Evolutionary conservation across 2,888 invertebrate species (phyloP), one percentile per base, ranked within the genome.

Genomic region (Dicyrtomina minuta): DNA sequence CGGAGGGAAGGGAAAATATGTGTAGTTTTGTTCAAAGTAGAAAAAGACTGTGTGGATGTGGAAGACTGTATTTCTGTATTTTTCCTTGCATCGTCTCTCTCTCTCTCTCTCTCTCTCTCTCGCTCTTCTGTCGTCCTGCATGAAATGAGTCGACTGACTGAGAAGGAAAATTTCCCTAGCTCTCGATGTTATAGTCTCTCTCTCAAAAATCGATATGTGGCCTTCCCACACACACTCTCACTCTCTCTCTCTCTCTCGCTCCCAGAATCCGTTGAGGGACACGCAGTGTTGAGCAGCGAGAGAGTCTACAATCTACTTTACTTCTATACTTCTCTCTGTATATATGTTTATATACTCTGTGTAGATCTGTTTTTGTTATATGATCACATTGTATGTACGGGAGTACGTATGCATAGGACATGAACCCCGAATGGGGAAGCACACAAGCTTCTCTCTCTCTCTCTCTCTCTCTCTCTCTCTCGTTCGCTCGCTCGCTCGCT

Each of bases 161-260:
- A 70, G 70, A 62, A 66, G 55, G 66, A 68, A 72, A 72, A 70
- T 66, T 66, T 65, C 67, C 49, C 60, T 59, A 68, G 61, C 68
- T 58, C 66, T 68, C 49, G 66, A 68, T 72, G 67, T 72, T 39
- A 68, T n/a, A n/a, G n/a, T n/a, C n/a, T n/a, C 66, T 68, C 70
- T 61, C 46, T 68, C 66, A 67, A 73, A 73, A 73, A 73, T 73
- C 73, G 71, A 73, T 73, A 71, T 58, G 46, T 64, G 62, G 58
- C 65, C 71, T 73, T 71, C 70, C 71, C 70, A 70, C 70, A 60
- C 70, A 55, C 70, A 39, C 59, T 41, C 67, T 53, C 69, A 39
- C 72, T 66, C 72, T 56, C 24, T 41, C 67, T 53, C 69, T 33
- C 72, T 66, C 72, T 41, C 67, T 53, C 69, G 46, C 72, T 66